A percentile compares a stretch with the other conserved stretches of the same genome.
Evolutionary conservation across 1,140 invertebrate genomes (phyloP).

Genomic region (Drosophila bocki): DNA sequence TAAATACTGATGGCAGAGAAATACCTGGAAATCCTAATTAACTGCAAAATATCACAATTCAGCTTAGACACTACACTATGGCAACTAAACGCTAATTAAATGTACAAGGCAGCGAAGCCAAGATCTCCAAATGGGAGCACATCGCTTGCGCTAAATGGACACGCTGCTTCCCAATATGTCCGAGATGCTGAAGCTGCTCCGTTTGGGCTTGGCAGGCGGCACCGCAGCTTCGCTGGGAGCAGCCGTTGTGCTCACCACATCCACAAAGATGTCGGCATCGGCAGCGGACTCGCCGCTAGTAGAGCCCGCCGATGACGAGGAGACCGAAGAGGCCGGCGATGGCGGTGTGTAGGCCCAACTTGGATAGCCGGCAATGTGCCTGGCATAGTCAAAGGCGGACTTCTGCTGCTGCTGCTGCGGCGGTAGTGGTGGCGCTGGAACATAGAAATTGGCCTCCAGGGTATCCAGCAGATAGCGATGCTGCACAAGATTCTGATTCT

Average conservation of each 20-base stretch:
- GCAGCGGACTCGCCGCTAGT: conserved; percentile 46
- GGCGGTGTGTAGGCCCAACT: conserved; percentile 75
- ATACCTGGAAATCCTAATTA: conserved; percentile 84
- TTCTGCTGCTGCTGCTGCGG: conserved; percentile 18
- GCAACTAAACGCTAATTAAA: conserved; percentile 81
- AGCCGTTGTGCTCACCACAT: conserved; percentile 62
- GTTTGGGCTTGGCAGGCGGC: conserved; percentile 59
- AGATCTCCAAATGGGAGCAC: conserved; percentile 65
- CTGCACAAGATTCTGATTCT: conserved; percentile 29
- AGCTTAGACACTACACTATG: conserved; percentile 59
- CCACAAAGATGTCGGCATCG: conserved; percentile 68
- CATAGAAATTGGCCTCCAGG: conserved; percentile 76
- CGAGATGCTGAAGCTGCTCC: conserved; percentile 77
- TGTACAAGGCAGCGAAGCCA: conserved; percentile 68
- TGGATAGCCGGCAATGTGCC: conserved; percentile 69
- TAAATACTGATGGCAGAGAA: conserved; percentile 76
- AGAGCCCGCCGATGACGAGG: conserved; percentile 46
- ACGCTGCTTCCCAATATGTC: conserved; percentile 74
- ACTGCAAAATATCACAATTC: conserved; percentile 83
- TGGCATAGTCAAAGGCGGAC: conserved; percentile 70
- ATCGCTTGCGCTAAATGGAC: conserved; percentile 48
- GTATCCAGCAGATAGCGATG: conserved; percentile 71
- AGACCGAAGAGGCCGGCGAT: conserved; percentile 62
- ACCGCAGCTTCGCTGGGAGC: conserved; percentile 29
- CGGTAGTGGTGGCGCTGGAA: conserved; percentile 50